Base-by-base conservation (phyloP, 2,888 invertebrate species). In the Byasa hedistus region DNA sequence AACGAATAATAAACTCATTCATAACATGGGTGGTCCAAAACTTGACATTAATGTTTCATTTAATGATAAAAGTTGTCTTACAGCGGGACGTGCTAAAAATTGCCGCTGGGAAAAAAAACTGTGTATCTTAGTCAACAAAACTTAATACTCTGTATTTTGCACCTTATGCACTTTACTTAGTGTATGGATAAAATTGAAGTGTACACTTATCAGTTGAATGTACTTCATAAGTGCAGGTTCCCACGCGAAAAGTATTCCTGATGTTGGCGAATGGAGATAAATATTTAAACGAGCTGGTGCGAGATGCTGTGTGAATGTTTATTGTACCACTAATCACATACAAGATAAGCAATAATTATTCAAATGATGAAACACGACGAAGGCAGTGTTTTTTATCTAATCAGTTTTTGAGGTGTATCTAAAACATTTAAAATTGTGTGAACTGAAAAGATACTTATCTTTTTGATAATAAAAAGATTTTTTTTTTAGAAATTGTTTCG, bases 211-310 rank as follows among this genome's bases (percentile, higher is more conserved):
- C 65, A 52, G 65, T 57, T 52, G 65, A 66, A 68, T 52, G 68
- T 69, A 71, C 68, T 71, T 70, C 71, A 65, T 70, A 75, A 76
- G 73, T 69, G 67, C 72, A 73, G 73, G 80, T 89, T 91, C 90
- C 89, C 90, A 91, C 90, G 89, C 85, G 82, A 85, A 86, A 86
- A 80, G 76, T 80, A 66, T 66, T 79, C 75, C 77, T 79, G 74
- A 70, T 81, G 79, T 84, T 84, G 84, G 84, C 82, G 86, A 89
- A 85, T 88, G 84, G 79, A 69, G 85, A 86, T 86, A 87, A 91
- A 90, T 89, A 89, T 91, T 89, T 87, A 81, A 52, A 52, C 52
- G 21, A 52, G 52, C 52, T 3, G n/a, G 52, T 52, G 52, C 19
- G 52, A 52, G 52, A 52, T 52, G 52, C 32, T 21, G 12, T 21